Percentiles rank a stretch among this genome's conserved stretches.
phyloP scores from a whole-genome alignment of 1,140 invertebrate genomes.

The Elymnias hypermnestra region DNA sequence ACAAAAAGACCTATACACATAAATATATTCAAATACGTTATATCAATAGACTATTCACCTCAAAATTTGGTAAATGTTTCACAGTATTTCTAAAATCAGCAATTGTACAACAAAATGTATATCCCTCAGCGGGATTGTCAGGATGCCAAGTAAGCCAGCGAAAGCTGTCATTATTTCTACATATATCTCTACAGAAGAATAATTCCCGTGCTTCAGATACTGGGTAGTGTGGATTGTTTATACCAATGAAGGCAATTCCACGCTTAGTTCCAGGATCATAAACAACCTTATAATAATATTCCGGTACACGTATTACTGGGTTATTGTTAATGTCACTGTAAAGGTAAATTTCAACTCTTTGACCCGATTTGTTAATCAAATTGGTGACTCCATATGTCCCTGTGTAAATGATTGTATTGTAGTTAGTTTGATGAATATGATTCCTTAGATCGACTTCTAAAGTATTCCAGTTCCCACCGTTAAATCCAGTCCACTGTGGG shows the following conservation, averaged over 20 bases:
- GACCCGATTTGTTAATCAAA: constrained; percentile 55
- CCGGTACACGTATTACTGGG: constrained; percentile 65
- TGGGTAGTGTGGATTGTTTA: constrained; percentile 73
- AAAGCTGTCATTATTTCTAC: constrained; percentile 34
- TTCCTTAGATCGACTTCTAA: constrained; percentile 66
- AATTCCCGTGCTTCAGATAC: constrained; percentile 32
- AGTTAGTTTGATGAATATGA: constrained; percentile 41
- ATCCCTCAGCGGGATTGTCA: constrained; percentile 40
- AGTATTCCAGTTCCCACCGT: constrained; percentile 80
- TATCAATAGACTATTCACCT: constrained; percentile 38
- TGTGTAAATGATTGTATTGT: constrained; percentile 73
- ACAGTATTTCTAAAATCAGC: constrained; percentile 43
- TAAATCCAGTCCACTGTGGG: constrained; percentile 81
- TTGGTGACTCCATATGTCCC: constrained; percentile 69
- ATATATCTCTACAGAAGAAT: constrained; percentile 57
- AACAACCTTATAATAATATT: constrained; percentile 75
- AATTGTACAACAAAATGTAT: constrained; percentile 54
- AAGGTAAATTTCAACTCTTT: constrained; percentile 62
- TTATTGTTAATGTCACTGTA: constrained; percentile 54
- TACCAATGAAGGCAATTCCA: constrained; percentile 69
- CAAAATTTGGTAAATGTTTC: constrained; percentile 48
- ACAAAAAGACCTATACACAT: no score
- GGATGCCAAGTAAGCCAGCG: constrained; percentile 56
- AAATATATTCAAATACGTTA: no score
- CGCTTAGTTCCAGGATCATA: constrained; percentile 52